Evolutionary conservation across 1,140 invertebrate species (phyloP).

Genomic region (Drosophila subpulchrella): DNA sequence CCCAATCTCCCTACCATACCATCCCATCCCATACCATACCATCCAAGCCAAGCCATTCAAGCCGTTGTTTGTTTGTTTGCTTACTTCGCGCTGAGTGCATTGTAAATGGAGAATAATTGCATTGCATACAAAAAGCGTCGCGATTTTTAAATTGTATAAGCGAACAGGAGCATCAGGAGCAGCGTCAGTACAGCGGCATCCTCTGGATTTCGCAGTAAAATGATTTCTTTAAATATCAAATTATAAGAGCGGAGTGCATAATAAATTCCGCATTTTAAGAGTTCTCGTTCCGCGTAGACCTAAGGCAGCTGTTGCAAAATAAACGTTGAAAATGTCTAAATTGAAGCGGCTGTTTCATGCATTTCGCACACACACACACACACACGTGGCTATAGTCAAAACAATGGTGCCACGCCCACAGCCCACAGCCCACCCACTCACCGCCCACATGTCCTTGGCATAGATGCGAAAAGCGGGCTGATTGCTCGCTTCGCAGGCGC

Average conservation of each 20-base stretch:
- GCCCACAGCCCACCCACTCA: background rate
- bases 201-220: constrained; percentile 26
- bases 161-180: constrained; percentile 32
- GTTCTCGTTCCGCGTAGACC: constrained; percentile 58
- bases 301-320: constrained; percentile 75
- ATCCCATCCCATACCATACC: background rate
- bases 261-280: constrained; percentile 59
- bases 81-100: constrained; percentile 72
- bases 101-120: constrained; percentile 82
- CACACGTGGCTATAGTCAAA: constrained; percentile 44
- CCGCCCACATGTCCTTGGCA: constrained; percentile 67
- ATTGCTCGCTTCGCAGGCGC: constrained; percentile 71
- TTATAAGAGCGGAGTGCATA: constrained; percentile 43
- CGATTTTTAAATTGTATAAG: constrained; percentile 70
- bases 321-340: constrained; percentile 69
- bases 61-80: constrained; percentile 56
- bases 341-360: constrained; percentile 26
- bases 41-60: constrained; percentile 45
- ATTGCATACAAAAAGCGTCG: constrained; percentile 64
- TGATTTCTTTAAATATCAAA: constrained; percentile 67
- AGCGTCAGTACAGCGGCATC: constrained; percentile 4
- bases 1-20: background rate
- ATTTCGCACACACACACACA: constrained; percentile 2
- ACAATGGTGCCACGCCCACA: constrained; percentile 42
- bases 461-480: constrained; percentile 55